Evolutionary conservation across 35 echinoderm and acorn worm species (phyloP), one percentile per base, ranked within the genome.

Genomic region (Diadema setosum): DNA sequence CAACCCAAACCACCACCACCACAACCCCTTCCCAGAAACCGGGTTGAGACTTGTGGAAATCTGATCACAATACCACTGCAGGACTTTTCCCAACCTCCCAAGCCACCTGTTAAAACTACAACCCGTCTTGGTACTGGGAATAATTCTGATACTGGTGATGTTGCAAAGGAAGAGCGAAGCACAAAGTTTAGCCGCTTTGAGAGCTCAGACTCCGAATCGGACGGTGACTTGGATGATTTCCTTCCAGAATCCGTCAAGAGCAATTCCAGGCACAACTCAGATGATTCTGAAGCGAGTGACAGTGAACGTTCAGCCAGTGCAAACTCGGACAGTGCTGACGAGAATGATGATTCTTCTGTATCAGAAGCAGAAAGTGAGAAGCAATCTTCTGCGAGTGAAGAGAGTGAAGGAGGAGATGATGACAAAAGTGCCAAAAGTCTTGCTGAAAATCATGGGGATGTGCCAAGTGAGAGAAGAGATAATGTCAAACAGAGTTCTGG

Each of bases 131-230:
- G 74, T 64, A 84, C 44, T 11, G 76, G 52, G 2, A 74, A 32
- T 4, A 24, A 84, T 7, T 42, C 88, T 33, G 70, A 81, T 20
- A 25, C 31, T 31, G 60, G 20, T 30, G 81, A 80, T 39, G 75
- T 75, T n/a, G 45, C 35, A 16, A 91, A 91, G 46, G 74, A 50
- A 5, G 64, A 78, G 17, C 69, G 75, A 8, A 87, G 60, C 43
- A 65, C 70, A 41, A 93, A 91, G 64, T 97, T 97, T 46, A 60
- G 91, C 32, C 87, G 91, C 8, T 90, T 97, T 80, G 95, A 93
- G 17, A 85, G 75, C 0, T 90, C 85, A 5, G 91, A 83, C 76
- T 92, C 95, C 0, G 91, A 93, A 2, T 83, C 87, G 9, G 84
- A 95, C 20, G 39, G 6, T 4, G 91, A 93, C 5, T 76, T 82